Percentiles rank a stretch among this genome's conserved stretches.
phyloP scores from a whole-genome alignment of 1,140 invertebrate species.

The Lepidurus packardi region DNA sequence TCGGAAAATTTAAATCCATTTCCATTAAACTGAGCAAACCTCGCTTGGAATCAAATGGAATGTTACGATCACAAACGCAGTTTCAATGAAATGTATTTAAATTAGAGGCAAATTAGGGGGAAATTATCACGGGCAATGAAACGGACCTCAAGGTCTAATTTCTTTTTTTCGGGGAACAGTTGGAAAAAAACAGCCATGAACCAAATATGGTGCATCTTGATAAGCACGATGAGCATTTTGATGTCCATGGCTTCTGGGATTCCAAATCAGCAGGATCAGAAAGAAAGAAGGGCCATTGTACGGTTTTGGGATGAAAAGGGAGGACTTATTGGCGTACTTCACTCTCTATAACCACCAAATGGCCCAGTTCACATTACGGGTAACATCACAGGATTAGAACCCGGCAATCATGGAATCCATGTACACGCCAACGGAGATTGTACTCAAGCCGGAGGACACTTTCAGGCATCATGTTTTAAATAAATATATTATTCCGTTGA shows the following conservation, averaged over 20 bases:
- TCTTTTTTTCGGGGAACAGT: too few species aligned
- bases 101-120: too few species aligned
- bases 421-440: constrained; percentile 63
- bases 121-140: too few species aligned
- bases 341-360: constrained; percentile 1
- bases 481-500: constrained; percentile 37
- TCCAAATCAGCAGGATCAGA: constrained; percentile 12
- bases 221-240: background rate
- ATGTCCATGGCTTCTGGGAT: background rate
- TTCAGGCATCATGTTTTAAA: background rate
- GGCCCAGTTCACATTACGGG: constrained; percentile 50
- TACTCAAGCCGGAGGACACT: background rate
- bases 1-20: too few species aligned
- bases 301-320: background rate
- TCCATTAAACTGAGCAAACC: too few species aligned
- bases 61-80: too few species aligned
- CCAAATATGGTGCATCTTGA: background rate
- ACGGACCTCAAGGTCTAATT: too few species aligned
- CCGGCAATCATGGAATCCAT: constrained; percentile 66
- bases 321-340: constrained; percentile 22
- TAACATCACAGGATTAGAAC: constrained; percentile 52
- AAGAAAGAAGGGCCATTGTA: constrained; percentile 26
- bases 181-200: background rate
- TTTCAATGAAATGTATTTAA: too few species aligned
- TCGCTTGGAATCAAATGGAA: too few species aligned